Evolutionary conservation across 2,797 vertebrate species (phyloP), one percentile per base, ranked within the genome.

Genomic region (Rallus crepitans): DNA sequence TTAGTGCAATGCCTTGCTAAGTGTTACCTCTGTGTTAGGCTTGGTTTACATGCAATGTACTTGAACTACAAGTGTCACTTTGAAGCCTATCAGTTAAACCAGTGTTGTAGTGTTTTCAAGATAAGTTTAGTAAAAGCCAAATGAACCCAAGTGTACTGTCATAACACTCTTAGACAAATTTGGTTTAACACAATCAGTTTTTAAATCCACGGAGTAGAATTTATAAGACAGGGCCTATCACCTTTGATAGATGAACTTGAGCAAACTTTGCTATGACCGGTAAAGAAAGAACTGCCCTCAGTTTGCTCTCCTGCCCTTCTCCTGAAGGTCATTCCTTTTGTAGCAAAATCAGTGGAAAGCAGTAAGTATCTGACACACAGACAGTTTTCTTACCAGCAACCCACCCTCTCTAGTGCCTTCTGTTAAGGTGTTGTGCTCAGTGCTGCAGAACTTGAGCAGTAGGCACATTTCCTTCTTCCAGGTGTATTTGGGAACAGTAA

Each of bases 201-300:
- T 90, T 50, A 81, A 86, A 89, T 72, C 80, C 75, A 0, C 42
- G 76, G 55, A 87, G 33, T 65, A 42, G 28, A 83, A 92, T 92
- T 95, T 69, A 33, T 87, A 90, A 89, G 83, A 70, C 80, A 63
- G 48, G 37, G 23, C 45, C 65, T 94, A 90, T 95, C 72, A 81
- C 33, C 61, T 89, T 72, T 90, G 79, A 91, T 23, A 94, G 69
- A 80, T 92, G 78, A 89, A 80, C 81, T 80, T 63, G 55, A 79
- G 64, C 39, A 94, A 91, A 85, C 87, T 91, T 94, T 86, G 53
- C 57, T 50, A 21, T 57, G 53, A 75, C 40, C 0, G 0, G 16
- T 52, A 81, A 86, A 75, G 70, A 93, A 65, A 65, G 48, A 68
- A 42, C 56, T 93, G 82, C 78, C 84, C 81, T 17, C 63, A 81